Base-by-base conservation (phyloP, 1,140 invertebrate genomes). In the Zaprionus nigranus region DNA sequence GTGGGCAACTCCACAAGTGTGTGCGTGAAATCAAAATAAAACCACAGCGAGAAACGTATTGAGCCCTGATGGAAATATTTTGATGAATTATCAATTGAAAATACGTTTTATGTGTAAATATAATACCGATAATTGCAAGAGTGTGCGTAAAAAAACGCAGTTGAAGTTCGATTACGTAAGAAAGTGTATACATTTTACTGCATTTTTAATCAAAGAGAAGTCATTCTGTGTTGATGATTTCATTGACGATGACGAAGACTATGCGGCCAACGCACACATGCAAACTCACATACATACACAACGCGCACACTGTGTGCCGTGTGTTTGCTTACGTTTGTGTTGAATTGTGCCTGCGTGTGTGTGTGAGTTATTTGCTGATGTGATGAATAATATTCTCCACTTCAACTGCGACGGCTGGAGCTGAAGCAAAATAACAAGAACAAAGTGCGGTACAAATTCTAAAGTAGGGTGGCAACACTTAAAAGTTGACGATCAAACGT, bases 1-100 rank as follows among this genome's bases (percentile, higher is more conserved):
- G 61, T 46, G 36, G 61, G 59, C 46, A 81, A 84, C 84, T 88
- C 84, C 84, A 88, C 84, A 88, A 88, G 84, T 88, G 84, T 87
- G 84, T 68, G 81, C 75, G 78, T 76, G 73, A 90, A 81, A 86
- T 90, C 85, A 90, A 88, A 88, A 88, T 90, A 90, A 88, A 78
- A 77, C 26, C 56, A 77, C 40, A 79, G 58, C 57, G 70, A 78
- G 51, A 59, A 77, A 38, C 28, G 46, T 64, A 69, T 58, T 38
- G 67, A 76, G 64, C 84, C 82, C 84, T 88, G 81, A 88, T 88
- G 84, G 85, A 84, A 84, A 57, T 81, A 81, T 66, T 81, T 79
- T 62, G 56, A 58, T 46, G 56, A 72, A 84, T 81, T 74, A 68
- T 49, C 53, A 59, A 64, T 63, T 71, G 46, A 90, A 84, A 84